Base-by-base conservation (phyloP, 2,888 invertebrate genomes). In the Leucoma salicis region DNA sequence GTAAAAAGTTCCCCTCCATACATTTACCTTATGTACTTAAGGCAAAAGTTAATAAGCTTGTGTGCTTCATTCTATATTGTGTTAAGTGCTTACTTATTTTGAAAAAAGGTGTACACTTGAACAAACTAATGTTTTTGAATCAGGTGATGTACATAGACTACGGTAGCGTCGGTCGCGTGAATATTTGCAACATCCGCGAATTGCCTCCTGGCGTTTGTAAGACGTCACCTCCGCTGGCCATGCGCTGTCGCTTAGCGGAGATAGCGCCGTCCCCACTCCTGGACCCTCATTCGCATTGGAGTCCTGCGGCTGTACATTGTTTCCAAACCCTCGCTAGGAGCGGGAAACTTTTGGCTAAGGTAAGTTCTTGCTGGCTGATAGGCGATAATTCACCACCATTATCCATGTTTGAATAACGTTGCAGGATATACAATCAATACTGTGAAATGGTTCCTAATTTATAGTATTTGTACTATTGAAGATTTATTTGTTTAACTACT, bases 61-160 rank as follows among this genome's bases (percentile, higher is more conserved):
- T n/a, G n/a, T n/a, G n/a, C n/a, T n/a, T n/a, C n/a, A n/a, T n/a
- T n/a, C n/a, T n/a, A n/a, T n/a, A n/a, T n/a, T n/a, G n/a, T n/a
- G n/a, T n/a, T n/a, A n/a, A n/a, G n/a, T n/a, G n/a, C n/a, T n/a
- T n/a, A n/a, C n/a, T n/a, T n/a, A n/a, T n/a, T n/a, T n/a, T n/a
- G n/a, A n/a, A n/a, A n/a, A n/a, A n/a, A n/a, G n/a, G n/a, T n/a
- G n/a, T n/a, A n/a, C n/a, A n/a, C n/a, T n/a, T n/a, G n/a, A n/a
- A n/a, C n/a, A n/a, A n/a, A 21, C 7, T 21, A 8, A 21, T 21
- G 21, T 21, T 21, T 4, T n/a, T n/a, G n/a, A n/a, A n/a, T n/a
- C 73, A 94, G 92, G 92, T 97, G 3, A 87, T 92, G 37, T 96
- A 94, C 71, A 92, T 97, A 36, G 97, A 98, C 82, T 94, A 92